Evolutionary conservation across 2,113 vertebrate genomes (phyloP).

Genomic region (Anoplopoma fimbria): DNA sequence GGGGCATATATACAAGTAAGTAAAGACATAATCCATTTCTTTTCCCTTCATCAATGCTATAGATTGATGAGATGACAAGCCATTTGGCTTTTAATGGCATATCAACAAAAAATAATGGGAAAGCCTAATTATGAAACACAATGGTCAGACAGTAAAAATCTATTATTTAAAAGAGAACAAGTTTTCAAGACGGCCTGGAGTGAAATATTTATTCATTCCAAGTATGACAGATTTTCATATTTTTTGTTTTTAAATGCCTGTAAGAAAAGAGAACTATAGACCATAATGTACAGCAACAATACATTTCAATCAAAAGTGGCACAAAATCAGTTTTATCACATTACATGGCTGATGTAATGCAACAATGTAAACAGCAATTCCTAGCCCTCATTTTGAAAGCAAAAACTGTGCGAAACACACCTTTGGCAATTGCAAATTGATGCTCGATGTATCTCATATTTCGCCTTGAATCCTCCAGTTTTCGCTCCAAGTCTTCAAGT

Average conservation of each 20-base stretch:
- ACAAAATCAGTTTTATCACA: not conserved
- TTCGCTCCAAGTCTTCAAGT: slow-evolving; percentile 89
- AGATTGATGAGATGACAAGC: not conserved
- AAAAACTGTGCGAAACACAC: slow-evolving; percentile 71
- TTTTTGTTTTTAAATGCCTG: not conserved
- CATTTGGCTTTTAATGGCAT: not conserved
- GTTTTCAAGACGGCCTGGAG: not conserved
- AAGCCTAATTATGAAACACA: not conserved
- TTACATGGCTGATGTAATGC: not conserved
- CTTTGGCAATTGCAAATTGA: slow-evolving; percentile 93
- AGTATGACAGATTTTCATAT: not conserved
- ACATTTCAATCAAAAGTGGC: not conserved
- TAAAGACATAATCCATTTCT: not conserved
- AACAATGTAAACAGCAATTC: not conserved
- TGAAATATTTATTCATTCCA: not conserved
- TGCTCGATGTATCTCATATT: slow-evolving; percentile 93
- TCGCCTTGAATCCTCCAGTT: slow-evolving; percentile 90
- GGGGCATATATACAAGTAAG: slow-evolving; percentile 4
- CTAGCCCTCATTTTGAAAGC: not conserved
- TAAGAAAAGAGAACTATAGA: not conserved
- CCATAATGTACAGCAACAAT: not conserved
- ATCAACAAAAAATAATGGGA: not conserved
- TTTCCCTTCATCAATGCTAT: not conserved
- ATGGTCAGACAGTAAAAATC: not conserved
- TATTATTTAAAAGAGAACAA: not conserved